These are phyloP conservation scores for Psilopsiagon aurifrons DNA, from an alignment of 2,113 vertebrate species.

Conservation along the genomic window DNA sequence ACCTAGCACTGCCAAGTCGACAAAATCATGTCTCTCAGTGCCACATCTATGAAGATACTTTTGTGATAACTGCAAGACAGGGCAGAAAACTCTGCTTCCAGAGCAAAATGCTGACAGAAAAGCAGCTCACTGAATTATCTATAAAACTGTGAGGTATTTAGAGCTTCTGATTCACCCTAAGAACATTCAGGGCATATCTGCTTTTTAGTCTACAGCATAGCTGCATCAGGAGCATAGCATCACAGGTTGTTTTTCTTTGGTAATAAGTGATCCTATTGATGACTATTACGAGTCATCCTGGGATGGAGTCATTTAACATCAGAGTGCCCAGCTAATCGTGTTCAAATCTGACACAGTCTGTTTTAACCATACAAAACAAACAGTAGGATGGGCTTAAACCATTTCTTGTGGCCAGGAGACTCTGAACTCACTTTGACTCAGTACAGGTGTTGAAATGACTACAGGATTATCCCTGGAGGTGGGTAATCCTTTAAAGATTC, in stretches of 20 bases:
- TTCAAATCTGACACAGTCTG: background rate
- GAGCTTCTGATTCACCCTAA: background rate
- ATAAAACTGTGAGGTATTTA: background rate
- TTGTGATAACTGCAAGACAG: background rate
- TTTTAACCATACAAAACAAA: constrained; percentile 49
- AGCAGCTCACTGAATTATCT: background rate
- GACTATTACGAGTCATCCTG: background rate
- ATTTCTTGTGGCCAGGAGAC: constrained; percentile 22
- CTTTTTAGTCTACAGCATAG: background rate
- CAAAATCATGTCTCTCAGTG: background rate
- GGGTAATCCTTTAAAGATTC: constrained; percentile 68
- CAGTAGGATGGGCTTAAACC: background rate
- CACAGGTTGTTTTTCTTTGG: constrained; percentile 2
- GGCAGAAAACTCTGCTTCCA: constrained; percentile 27
- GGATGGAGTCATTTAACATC: background rate
- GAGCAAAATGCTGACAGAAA: background rate
- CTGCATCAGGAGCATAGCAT: background rate
- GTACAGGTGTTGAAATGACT: constrained; percentile 66
- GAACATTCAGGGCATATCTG: background rate
- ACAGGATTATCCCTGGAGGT: constrained; percentile 60
- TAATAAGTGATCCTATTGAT: background rate
- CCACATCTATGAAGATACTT: background rate
- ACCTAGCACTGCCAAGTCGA: background rate
- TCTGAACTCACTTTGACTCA: constrained; percentile 26
- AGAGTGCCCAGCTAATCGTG: background rate